Base-by-base conservation (phyloP, 2,888 invertebrate species). In the Sinotaia quadrata region DNA sequence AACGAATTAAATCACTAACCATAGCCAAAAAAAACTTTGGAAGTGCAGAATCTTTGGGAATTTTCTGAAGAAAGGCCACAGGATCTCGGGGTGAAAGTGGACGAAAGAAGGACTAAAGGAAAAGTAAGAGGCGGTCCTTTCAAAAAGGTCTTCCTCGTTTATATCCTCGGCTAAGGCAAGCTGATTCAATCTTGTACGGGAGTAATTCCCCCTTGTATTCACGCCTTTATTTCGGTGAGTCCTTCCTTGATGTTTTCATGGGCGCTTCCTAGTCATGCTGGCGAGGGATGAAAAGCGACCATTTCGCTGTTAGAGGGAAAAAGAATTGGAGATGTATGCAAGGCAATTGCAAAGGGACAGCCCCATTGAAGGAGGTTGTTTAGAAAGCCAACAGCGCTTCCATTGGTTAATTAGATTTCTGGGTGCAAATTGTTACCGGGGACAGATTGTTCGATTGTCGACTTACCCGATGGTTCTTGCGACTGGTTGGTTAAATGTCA, bases 331-430 rank as follows among this genome's bases (percentile, higher is more conserved):
- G 54, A 54, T 54, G 54, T 54, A 54, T 54, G 54, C 29, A 31
- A 24, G 10, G 54, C 54, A 54, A 54, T 54, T 54, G 54, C 54
- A 29, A 4, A 21, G 27, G 31, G 54, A 54, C 54, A 8, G 24
- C 15, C 21, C 10, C 54, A 10, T 7, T 29, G 54, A 54, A 54
- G 24, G 54, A 5, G 10, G 8, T 27, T 54, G 54, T 54, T 54
- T 54, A 29, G 54, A 54, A 54, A 29, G 54, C 29, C 54, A 54
- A 54, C 54, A 54, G 27, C 10, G 24, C 54, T 54, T 31, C 54
- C 54, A 54, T 54, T 54, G 54, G 54, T 54, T 54, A 54, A 54
- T 54, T 54, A 24, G 54, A 54, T 54, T 54, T 24, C 21, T 24
- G 31, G 54, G 21, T 27, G 27, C 54, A 54, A 54, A 54, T 54